phyloP scores from a whole-genome alignment of 2,797 vertebrate genomes.

The Channallabes apus region DNA sequence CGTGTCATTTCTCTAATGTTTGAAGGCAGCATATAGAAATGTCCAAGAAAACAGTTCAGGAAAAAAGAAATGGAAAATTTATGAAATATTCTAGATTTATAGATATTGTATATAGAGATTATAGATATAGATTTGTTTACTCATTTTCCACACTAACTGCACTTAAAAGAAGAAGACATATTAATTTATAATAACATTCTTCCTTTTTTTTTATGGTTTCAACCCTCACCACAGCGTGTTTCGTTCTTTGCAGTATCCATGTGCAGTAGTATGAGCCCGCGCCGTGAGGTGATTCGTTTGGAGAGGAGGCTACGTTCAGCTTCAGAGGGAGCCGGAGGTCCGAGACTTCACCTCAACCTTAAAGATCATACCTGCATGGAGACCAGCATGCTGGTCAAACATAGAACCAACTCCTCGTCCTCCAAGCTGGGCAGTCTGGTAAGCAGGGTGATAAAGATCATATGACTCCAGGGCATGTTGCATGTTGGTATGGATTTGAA shows the following conservation, averaged over 20 bases:
- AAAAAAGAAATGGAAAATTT: not conserved
- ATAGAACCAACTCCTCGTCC: conserved; percentile 88
- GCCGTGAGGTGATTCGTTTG: conserved; percentile 84
- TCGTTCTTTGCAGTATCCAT: conserved; percentile 74
- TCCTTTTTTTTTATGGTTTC: not conserved
- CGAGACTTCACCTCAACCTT: conserved; percentile 84
- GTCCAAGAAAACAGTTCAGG: not conserved
- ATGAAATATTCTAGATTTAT: not conserved
- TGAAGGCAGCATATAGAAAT: not conserved
- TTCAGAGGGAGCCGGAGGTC: conserved; percentile 92
- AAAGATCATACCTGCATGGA: conserved; percentile 82
- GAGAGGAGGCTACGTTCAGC: conserved; percentile 91
- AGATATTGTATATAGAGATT: not conserved
- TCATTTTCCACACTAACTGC: not conserved
- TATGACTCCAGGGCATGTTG: not conserved
- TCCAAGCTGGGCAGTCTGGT: conserved; percentile 98
- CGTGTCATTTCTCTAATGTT: not conserved
- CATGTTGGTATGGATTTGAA: not conserved
- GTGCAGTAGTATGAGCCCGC: conserved; percentile 88
- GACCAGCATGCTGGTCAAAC: conserved; percentile 79
- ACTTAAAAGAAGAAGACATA: not conserved
- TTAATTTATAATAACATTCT: not conserved
- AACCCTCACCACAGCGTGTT: not conserved
- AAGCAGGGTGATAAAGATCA: conserved; percentile 55
- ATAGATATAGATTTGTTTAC: not conserved